Conservation (phyloP, 2,888 invertebrate genomes). For the Cerastis rubricosa region DNA sequence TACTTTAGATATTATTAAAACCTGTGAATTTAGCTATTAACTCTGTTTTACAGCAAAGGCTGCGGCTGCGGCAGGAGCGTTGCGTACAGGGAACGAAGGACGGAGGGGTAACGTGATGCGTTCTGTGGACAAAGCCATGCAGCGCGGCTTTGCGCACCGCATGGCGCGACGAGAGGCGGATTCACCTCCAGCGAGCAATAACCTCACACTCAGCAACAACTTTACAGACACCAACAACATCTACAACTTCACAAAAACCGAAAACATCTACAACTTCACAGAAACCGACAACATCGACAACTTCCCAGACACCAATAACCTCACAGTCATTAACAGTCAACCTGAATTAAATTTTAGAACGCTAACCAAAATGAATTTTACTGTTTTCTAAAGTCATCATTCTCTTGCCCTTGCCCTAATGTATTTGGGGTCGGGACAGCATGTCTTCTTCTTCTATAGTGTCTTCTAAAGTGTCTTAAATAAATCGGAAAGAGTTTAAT, state of each 20-base stretch:
- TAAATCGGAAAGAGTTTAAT: constrained; percentile 43
- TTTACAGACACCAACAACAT: constrained; percentile 14
- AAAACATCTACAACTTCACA: background rate
- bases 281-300: background rate
- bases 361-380: constrained; percentile 15
- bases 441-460: background rate
- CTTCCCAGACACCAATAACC: constrained; percentile 1
- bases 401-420: too few relatives aligned
- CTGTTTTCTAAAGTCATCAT: constrained; percentile 33
- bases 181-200: constrained; percentile 61
- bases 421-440: too few relatives aligned
- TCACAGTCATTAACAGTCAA: constrained; percentile 8
- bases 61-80: constrained; percentile 75
- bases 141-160: constrained; percentile 76
- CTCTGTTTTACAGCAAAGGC: constrained; percentile 73
- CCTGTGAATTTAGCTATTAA: background rate
- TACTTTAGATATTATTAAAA: background rate
- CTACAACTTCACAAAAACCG: constrained; percentile 1
- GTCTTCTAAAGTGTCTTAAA: constrained; percentile 33
- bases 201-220: constrained; percentile 37
- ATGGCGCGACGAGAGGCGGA: constrained; percentile 74
- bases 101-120: constrained; percentile 70
- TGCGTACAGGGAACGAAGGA: constrained; percentile 68
- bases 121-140: constrained; percentile 75
- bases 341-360: constrained; percentile 1